Base-by-base conservation (phyloP, 2,888 invertebrate species). In the Anoncus sp. region DNA sequence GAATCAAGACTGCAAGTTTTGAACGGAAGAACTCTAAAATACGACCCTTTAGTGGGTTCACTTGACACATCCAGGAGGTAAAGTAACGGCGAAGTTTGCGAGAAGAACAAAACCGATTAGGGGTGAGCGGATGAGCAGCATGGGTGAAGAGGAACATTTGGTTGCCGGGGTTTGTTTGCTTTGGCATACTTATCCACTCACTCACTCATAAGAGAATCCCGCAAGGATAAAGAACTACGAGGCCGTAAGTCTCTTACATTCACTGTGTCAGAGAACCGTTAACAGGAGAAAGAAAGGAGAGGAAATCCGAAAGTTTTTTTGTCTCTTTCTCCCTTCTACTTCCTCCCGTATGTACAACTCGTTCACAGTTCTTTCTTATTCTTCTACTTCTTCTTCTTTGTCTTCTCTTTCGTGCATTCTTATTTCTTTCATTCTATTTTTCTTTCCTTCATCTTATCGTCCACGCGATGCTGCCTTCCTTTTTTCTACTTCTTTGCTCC, bases 361-460 rank as follows among this genome's bases (percentile, higher is more conserved):
- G 49, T 47, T 20, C 40, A 59, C 51, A 14, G 38, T 51, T 53
- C 62, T 81, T 79, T 65, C 72, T 59, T 73, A 35, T 49, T 55
- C 27, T 55, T 72, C 69, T 70, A 63, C 47, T 65, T 49, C 55
- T 27, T 59, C 59, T 75, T 12, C 14, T 35, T 43, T n/a, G n/a
- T n/a, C n/a, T n/a, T n/a, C n/a, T n/a, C n/a, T n/a, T n/a, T n/a
- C n/a, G n/a, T n/a, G n/a, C n/a, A n/a, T n/a, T n/a, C n/a, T 49
- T 35, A 63, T 63, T 63, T 63, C 59, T 71, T 70, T 73, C 62
- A 66, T 69, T 67, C 49, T 66, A 59, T 67, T 55, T 59, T 18
- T 47, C 40, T 60, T 65, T 66, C 66, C 53, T 59, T 70, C 63
- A 18, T 51, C 67, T 75, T 69, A 75, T 75, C 70, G 63, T 69